These are phyloP conservation scores for Paracanthobrama guichenoti DNA, from an alignment of 2,113 vertebrate genomes.

Conservation along the genomic window DNA sequence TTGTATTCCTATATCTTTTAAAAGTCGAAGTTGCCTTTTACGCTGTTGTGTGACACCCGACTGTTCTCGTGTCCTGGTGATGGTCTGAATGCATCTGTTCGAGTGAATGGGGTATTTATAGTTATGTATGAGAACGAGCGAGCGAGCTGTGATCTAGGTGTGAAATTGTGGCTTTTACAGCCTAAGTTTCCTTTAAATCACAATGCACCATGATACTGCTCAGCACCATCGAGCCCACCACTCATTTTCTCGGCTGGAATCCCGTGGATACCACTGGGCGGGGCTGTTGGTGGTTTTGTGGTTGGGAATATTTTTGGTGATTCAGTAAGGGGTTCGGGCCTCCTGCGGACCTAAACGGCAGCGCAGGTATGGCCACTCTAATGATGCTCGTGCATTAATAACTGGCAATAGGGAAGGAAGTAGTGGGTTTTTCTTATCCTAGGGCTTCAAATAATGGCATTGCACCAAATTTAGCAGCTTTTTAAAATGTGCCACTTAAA, in stretches of 20 bases:
- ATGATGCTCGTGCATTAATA: not conserved
- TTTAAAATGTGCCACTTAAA: not conserved
- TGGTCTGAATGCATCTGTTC: conserved; percentile 47
- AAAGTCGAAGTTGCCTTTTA: not conserved
- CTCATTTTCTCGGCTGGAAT: conserved; percentile 39
- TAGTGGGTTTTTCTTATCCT: not conserved
- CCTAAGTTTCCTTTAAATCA: conserved; percentile 57
- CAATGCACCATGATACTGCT: conserved; percentile 47
- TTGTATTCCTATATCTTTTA: conserved; percentile 30
- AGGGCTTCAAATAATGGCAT: not conserved
- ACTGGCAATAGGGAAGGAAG: not conserved
- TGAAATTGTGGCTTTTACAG: conserved; percentile 46
- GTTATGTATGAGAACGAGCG: conserved; percentile 34
- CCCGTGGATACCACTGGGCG: conserved; percentile 44
- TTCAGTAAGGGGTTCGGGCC: not conserved
- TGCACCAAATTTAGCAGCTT: not conserved
- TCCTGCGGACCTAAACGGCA: not conserved
- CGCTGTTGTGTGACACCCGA: not conserved
- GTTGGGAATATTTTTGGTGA: conserved; percentile 34
- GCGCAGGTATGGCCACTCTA: not conserved
- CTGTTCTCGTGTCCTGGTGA: conserved; percentile 28
- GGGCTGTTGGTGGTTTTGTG: conserved; percentile 50
- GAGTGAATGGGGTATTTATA: conserved; percentile 56
- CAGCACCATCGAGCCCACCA: not conserved
- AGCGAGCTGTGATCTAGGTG: conserved; percentile 45